These are phyloP conservation scores for Smithornis capensis DNA, from an alignment of 2,113 vertebrate species.

Conservation along the genomic window DNA sequence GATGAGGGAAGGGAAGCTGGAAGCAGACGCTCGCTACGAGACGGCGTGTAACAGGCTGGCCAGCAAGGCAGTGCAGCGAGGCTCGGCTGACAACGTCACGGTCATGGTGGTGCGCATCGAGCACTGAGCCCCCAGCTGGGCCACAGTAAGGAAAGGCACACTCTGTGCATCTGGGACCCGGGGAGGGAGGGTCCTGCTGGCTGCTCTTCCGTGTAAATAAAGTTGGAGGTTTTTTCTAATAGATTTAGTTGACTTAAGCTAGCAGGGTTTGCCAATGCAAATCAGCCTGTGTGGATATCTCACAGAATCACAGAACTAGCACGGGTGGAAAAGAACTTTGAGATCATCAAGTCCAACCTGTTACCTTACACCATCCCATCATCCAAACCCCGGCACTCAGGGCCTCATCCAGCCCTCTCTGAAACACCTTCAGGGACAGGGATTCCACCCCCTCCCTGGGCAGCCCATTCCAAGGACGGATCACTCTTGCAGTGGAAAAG, in stretches of 20 bases:
- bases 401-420: too few species aligned
- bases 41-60: slow-evolving; percentile 88
- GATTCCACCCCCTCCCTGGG: too few species aligned
- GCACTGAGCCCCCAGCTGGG: slow-evolving; percentile 58
- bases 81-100: slow-evolving; percentile 93
- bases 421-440: too few species aligned
- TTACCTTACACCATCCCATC: too few species aligned
- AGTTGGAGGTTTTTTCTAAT: slow-evolving; percentile 52
- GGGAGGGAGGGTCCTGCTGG: not conserved
- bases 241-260: not conserved
- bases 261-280: not conserved
- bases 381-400: too few species aligned
- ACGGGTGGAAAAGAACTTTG: too few species aligned
- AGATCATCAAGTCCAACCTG: too few species aligned
- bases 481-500: too few species aligned
- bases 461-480: too few species aligned
- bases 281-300: not conserved
- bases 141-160: not conserved
- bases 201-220: slow-evolving; percentile 76
- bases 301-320: too few species aligned
- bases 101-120: slow-evolving; percentile 87
- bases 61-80: slow-evolving; percentile 89
- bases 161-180: not conserved
- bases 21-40: slow-evolving; percentile 77
- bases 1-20: slow-evolving; percentile 69